Evolutionary conservation across 2,113 vertebrate species (phyloP), one percentile per base, ranked within the genome.

Genomic region (Corydoras sp.): DNA sequence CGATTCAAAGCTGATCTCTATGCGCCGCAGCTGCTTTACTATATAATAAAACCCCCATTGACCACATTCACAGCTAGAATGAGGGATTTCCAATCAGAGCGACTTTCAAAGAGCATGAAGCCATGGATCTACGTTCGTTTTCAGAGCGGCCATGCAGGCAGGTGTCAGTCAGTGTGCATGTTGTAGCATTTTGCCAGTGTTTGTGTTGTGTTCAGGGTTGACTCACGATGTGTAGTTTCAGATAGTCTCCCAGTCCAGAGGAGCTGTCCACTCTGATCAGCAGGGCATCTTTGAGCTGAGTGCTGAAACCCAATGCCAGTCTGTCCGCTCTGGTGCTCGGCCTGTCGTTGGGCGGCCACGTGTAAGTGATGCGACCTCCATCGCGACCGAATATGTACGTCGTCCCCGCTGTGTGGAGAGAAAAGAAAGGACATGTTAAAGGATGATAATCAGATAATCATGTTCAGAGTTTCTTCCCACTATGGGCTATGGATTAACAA

Each of bases 161-260:
- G 75, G 75, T 82, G 71, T 59, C 58, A 67, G 48, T 75, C 61
- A 68, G 31, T 64, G 65, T 69, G 15, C 5, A 60, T 77, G 78
- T 74, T 79, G 35, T 4, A 43, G 35, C 35, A 8, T 43, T 83
- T 61, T 77, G 61, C 71, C 74, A 54, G 62, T 31, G 65, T 65
- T 18, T 71, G 62, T 35, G 30, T 56, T 54, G 43, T 65, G 49
- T 50, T 10, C 14, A 50, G 18, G 29, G 2, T 77, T n/a, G 83
- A 97, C 96, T 99, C 92, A 99, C 96, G 62, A 99, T 98, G 69
- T 98, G 96, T n/a, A 99, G 95, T 82, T 98, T 95, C 84, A 99
- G 83, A 86, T 97, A 99, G 88, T 99, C 97, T 76, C 96, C 97
- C 0, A 99, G 91, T 80, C 96, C 96, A 75, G 93, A 91, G 77